Evolutionary conservation across 2,113 vertebrate species (phyloP).

Genomic region (Microcebus griseorufus): DNA sequence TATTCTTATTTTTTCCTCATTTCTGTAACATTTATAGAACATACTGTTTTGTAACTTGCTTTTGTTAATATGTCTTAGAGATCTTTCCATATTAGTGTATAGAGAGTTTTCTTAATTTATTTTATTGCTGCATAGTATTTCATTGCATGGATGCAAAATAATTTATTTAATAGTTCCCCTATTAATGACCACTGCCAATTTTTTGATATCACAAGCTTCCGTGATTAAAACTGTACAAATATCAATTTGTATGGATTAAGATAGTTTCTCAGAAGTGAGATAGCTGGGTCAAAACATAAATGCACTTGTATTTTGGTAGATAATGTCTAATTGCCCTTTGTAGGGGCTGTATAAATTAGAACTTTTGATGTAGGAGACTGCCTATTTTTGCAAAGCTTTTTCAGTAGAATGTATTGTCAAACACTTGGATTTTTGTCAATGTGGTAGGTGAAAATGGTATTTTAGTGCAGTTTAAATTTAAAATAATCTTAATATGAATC

Average conservation of each 20-base stretch:
- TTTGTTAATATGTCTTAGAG: not conserved
- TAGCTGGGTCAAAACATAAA: not conserved
- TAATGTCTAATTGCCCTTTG: not conserved
- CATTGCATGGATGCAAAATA: not conserved
- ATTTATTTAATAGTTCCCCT: not conserved
- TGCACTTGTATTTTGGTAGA: not conserved
- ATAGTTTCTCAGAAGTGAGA: not conserved
- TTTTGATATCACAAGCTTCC: constrained; percentile 8
- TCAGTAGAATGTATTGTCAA: not conserved
- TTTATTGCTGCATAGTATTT: not conserved
- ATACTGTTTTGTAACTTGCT: not conserved
- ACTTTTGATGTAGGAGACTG: not conserved
- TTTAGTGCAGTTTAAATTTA: not conserved
- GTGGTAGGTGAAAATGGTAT: not conserved
- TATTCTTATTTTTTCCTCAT: not conserved
- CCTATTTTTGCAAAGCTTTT: not conserved
- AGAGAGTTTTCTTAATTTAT: not conserved
- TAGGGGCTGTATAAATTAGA: not conserved
- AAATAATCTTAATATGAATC: not conserved
- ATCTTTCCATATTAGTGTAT: not conserved
- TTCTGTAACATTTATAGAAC: not conserved
- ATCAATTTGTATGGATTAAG: not conserved
- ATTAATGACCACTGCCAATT: not conserved
- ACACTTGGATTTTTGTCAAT: not conserved
- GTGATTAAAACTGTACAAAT: not conserved